Evolutionary conservation across 2,888 invertebrate genomes (phyloP).

Genomic region (Agonopterix heracliana): DNA sequence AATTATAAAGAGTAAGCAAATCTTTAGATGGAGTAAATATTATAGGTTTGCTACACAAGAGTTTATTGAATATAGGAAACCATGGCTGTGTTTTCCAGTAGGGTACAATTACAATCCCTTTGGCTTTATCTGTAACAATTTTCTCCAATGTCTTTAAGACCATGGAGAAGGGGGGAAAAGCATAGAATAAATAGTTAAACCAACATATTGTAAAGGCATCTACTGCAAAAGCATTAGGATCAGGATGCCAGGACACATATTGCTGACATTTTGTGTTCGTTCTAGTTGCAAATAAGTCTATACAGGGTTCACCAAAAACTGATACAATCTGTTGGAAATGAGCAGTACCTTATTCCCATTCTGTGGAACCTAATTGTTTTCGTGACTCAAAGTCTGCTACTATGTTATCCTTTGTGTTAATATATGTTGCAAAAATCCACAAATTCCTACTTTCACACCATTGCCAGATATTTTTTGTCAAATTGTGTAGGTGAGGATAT

Average conservation of each 20-base stretch:
- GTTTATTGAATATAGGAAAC: conserved; percentile 9
- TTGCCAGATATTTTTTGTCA: conserved; percentile 5
- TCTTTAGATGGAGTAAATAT: conserved; percentile 3
- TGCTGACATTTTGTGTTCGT: background rate
- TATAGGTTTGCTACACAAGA: conserved; percentile 2
- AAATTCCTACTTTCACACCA: conserved; percentile 10
- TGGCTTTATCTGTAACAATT: conserved; percentile 9
- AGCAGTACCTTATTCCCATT: conserved; percentile 10
- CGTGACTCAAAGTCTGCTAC: conserved; percentile 11
- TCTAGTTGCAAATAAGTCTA: conserved; percentile 15
- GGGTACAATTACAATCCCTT: conserved; percentile 12
- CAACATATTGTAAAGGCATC: conserved; percentile 14
- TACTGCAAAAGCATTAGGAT: conserved; percentile 11
- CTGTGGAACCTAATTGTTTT: conserved; percentile 8
- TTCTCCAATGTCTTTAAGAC: conserved; percentile 10
- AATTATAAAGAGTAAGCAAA: conserved; percentile 6
- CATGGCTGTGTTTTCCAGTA: conserved; percentile 12
- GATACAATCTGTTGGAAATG: conserved; percentile 6
- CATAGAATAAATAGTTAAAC: conserved; percentile 11
- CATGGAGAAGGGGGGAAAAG: conserved; percentile 11
- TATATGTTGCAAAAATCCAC: conserved; percentile 10
- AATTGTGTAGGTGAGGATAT: conserved; percentile 3
- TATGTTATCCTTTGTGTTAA: conserved; percentile 2
- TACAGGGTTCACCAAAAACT: conserved; percentile 10
- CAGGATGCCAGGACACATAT: conserved; percentile 13